phyloP scores from a whole-genome alignment of 1,140 invertebrate species.

The Microplitis mediator region DNA sequence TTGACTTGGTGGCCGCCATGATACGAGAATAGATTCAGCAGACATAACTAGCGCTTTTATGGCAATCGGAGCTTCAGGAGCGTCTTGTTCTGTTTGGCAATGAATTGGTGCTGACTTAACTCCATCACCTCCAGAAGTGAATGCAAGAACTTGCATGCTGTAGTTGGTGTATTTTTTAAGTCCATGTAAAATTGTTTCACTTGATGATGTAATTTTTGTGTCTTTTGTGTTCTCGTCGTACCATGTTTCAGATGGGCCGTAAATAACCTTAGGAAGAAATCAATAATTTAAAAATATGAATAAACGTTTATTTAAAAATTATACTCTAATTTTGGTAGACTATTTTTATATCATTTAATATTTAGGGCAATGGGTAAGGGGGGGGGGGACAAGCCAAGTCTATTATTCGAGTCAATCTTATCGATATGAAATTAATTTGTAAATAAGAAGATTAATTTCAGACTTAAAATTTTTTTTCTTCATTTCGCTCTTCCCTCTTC shows the following conservation, averaged over 20 bases:
- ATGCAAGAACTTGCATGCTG: conserved; percentile 94
- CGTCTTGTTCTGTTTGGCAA: conserved; percentile 95
- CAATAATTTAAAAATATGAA: background rate
- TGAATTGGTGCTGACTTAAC: conserved; percentile 88
- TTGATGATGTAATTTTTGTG: conserved; percentile 88
- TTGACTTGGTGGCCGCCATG: conserved; percentile 89
- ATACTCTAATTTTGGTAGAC: too few species aligned
- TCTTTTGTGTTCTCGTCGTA: conserved; percentile 92
- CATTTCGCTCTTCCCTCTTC: too few species aligned
- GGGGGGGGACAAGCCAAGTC: too few species aligned
- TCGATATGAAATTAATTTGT: too few species aligned
- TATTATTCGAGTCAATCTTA: too few species aligned
- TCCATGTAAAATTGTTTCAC: conserved; percentile 89
- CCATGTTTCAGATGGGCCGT: conserved; percentile 90
- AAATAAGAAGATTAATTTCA: too few species aligned
- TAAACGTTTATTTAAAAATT: too few species aligned
- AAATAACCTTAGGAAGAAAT: conserved; percentile 74
- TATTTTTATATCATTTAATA: too few species aligned
- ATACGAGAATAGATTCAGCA: conserved; percentile 86
- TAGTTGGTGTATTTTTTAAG: conserved; percentile 97
- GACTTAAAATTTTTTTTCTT: too few species aligned
- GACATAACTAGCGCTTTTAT: conserved; percentile 94
- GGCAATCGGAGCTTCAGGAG: conserved; percentile 88
- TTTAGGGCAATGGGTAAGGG: too few species aligned
- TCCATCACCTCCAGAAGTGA: conserved; percentile 94